phyloP scores from a whole-genome alignment of 2,113 vertebrate species.

The Indicator indicator region DNA sequence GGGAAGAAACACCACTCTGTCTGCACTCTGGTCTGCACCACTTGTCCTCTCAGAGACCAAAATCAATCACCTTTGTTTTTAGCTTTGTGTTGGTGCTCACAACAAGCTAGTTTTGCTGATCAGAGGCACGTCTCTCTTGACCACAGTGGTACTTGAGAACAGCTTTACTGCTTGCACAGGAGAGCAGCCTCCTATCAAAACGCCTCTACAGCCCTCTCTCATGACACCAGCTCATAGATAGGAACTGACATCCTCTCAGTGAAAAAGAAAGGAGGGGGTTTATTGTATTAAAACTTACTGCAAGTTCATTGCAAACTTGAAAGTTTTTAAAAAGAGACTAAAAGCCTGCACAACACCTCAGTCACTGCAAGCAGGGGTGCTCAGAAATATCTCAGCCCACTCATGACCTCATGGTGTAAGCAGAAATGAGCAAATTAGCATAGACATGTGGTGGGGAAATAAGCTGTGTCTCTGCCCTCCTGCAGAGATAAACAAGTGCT shows the following conservation, averaged over 20 bases:
- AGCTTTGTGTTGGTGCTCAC: neutral
- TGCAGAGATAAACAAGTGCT: neutral
- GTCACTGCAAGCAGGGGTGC: neutral
- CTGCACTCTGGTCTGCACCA: neutral
- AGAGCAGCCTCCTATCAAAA: neutral
- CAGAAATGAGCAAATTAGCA: neutral
- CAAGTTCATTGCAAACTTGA: neutral
- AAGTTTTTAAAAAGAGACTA: neutral
- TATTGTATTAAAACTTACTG: neutral
- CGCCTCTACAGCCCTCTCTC: neutral
- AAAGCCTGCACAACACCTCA: neutral
- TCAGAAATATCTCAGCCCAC: neutral
- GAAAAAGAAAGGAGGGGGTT: neutral
- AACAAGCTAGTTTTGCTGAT: neutral
- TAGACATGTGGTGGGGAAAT: neutral
- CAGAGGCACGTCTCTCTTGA: neutral
- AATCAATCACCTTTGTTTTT: neutral
- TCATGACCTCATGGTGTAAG: neutral
- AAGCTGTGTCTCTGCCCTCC: neutral
- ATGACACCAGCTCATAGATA: fast-evolving
- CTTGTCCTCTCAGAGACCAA: neutral
- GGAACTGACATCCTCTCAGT: neutral
- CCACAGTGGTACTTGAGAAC: neutral
- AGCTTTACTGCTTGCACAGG: neutral
- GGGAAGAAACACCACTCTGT: neutral